Conservation (phyloP, 2,797 vertebrate genomes). For the Tokudaia muenninki region DNA sequence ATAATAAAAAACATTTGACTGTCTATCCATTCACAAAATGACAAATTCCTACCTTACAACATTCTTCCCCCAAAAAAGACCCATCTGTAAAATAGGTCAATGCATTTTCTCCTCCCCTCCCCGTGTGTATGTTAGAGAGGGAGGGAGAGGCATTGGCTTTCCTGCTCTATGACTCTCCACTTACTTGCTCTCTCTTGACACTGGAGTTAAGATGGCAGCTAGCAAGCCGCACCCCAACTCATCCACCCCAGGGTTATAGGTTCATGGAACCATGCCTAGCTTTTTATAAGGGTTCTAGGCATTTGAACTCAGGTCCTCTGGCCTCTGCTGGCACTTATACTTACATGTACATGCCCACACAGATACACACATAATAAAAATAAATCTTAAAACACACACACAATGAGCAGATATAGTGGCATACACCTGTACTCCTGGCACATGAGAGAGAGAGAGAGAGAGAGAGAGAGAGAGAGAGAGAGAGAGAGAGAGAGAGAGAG, state of each 20-base stretch:
- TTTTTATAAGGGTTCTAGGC: background rate
- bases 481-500: background rate
- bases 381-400: background rate
- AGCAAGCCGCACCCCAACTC: too few species aligned
- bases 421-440: background rate
- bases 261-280: background rate
- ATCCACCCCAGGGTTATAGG: background rate
- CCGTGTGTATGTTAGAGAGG: background rate
- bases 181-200: background rate
- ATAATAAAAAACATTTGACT: background rate
- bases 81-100: background rate
- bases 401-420: background rate
- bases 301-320: background rate
- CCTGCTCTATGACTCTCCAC: background rate
- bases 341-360: background rate
- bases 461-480: background rate
- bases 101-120: background rate
- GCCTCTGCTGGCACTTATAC: background rate
- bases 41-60: slow-evolving; percentile 4
- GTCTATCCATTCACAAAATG: slow-evolving; percentile 7
- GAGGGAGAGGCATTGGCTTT: background rate
- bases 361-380: background rate
- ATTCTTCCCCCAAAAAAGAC: background rate
- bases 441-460: background rate
- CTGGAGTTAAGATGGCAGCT: background rate